Conservation (phyloP, 2,113 vertebrate species). For the Trematocara marginatum region DNA sequence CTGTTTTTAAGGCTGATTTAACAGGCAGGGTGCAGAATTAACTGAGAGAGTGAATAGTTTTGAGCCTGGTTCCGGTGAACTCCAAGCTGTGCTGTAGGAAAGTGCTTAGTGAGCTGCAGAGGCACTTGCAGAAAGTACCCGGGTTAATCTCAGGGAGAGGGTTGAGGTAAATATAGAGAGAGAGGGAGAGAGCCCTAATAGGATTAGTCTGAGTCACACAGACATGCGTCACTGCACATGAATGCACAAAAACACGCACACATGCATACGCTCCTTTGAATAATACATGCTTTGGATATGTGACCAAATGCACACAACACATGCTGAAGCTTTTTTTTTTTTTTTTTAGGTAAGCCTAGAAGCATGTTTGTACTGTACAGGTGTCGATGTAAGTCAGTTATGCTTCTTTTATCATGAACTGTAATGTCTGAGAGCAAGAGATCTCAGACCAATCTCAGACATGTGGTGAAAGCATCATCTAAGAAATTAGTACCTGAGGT, state of each 20-base stretch:
- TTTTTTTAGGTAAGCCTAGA: neutral
- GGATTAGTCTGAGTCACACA: constrained; percentile 64
- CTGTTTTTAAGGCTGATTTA: constrained; percentile 1
- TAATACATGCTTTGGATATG: neutral
- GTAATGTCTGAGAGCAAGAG: neutral
- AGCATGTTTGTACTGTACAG: neutral
- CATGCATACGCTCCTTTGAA: neutral
- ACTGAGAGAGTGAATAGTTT: neutral
- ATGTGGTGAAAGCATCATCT: neutral
- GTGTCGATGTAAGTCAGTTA: neutral
- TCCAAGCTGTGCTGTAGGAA: constrained; percentile 6
- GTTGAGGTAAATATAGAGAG: constrained; percentile 62
- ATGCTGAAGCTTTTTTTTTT: neutral
- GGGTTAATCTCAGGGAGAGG: constrained; percentile 48
- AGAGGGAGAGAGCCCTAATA: constrained; percentile 36
- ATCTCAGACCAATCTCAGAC: neutral
- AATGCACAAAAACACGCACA: neutral
- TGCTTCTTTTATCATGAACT: neutral
- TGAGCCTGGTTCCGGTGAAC: constrained; percentile 2
- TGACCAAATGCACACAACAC: neutral
- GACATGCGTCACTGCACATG: constrained; percentile 19
- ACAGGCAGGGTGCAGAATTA: constrained; percentile 7
- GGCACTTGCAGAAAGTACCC: constrained; percentile 34
- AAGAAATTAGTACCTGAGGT: neutral
- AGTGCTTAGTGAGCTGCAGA: constrained; percentile 42